These are phyloP conservation scores for Zoanthus gigantus DNA, from an alignment of 92 coral and sea anemone genomes.

Conservation along the genomic window DNA sequence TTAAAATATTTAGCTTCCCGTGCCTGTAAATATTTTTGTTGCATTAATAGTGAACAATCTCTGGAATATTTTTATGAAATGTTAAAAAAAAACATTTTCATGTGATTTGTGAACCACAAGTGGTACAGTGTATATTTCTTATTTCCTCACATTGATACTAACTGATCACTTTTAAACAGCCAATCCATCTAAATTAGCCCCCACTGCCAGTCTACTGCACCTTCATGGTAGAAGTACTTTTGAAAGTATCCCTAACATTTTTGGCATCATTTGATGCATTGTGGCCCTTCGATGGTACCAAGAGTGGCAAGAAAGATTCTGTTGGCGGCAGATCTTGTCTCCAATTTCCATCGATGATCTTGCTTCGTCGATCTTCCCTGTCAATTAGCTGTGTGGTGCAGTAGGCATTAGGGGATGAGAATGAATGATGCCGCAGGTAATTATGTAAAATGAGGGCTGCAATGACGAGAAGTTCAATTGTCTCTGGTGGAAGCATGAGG, in stretches of 20 bases:
- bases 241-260: constrained; percentile 50
- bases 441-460: constrained; percentile 58
- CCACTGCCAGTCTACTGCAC: constrained; percentile 51
- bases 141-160: no score
- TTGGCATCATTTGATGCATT: constrained; percentile 71
- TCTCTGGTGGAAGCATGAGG: constrained; percentile 46
- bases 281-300: constrained; percentile 65
- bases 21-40: no score
- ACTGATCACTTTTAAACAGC: background rate
- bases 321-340: constrained; percentile 43
- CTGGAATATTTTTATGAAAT: no score
- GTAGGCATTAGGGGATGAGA: constrained; percentile 49
- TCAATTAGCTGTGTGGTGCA: constrained; percentile 55
- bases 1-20: no score
- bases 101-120: no score
- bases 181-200: constrained; percentile 1
- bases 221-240: constrained; percentile 43
- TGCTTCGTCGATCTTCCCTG: constrained; percentile 15
- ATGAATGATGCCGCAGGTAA: constrained; percentile 42
- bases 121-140: no score
- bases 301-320: constrained; percentile 60
- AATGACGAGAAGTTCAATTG: constrained; percentile 36
- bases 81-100: no score
- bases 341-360: constrained; percentile 42
- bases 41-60: no score